Conservation (phyloP, 2,888 invertebrate species). For the Poecilobothrus nobilitatus region DNA sequence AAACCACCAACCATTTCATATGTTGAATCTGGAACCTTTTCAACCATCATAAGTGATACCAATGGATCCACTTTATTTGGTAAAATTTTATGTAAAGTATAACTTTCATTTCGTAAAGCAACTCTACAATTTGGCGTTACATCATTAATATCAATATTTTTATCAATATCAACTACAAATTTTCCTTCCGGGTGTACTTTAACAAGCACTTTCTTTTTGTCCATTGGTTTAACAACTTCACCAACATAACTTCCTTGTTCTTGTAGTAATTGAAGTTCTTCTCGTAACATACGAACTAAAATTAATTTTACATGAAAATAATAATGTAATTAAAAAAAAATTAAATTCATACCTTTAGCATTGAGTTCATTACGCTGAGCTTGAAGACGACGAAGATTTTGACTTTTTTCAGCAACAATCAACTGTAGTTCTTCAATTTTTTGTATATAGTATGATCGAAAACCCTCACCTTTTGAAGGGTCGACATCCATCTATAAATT, state of each 20-base stretch:
- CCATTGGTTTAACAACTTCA: conserved; percentile 99
- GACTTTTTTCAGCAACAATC: conserved; percentile 93
- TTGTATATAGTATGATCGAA: conserved; percentile 92
- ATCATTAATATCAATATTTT: conserved; percentile 96
- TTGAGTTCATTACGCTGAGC: conserved; percentile 98
- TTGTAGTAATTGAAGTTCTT: conserved; percentile 89
- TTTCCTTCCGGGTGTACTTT: conserved; percentile 99
- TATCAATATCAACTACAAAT: conserved; percentile 98
- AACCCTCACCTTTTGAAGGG: conserved; percentile 60
- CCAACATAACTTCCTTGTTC: conserved; percentile 99
- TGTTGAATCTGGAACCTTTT: conserved; percentile 99
- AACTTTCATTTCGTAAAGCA: conserved; percentile 95
- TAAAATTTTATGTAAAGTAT: conserved; percentile 95
- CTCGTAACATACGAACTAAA: conserved; percentile 89
- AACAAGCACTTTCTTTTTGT: conserved; percentile 98
- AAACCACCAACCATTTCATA: conserved; percentile 99
- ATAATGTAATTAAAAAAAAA: not conserved
- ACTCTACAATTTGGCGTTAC: conserved; percentile 97
- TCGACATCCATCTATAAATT: conserved; percentile 38
- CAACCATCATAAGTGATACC: conserved; percentile 99
- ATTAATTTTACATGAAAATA: conserved; percentile 18
- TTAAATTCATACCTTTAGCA: conserved; percentile 68
- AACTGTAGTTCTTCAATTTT: conserved; percentile 97
- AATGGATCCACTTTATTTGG: conserved; percentile 99
- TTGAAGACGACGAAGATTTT: conserved; percentile 91